Conservation (phyloP, 2,113 vertebrate species). For the Gavialis gangeticus region DNA sequence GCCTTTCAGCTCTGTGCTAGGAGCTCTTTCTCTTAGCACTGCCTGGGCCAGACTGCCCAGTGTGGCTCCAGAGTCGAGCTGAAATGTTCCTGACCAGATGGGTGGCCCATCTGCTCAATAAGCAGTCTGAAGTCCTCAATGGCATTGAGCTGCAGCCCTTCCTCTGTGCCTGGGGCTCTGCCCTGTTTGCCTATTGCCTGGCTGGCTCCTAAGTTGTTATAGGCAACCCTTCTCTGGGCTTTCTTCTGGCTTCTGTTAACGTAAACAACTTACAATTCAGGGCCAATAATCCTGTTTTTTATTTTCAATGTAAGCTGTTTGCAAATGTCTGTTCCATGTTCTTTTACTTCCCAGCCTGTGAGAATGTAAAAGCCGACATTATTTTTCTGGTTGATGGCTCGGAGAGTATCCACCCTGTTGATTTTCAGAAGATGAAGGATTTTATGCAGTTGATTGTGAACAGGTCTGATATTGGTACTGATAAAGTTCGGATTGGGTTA, state of each 20-base stretch:
- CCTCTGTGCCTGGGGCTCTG: too few species aligned
- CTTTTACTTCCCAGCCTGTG: constrained; percentile 78
- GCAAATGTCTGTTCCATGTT: neutral
- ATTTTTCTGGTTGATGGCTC: constrained; percentile 89
- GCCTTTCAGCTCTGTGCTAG: too few species aligned
- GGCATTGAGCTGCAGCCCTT: too few species aligned
- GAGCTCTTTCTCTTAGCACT: too few species aligned
- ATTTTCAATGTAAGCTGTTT: neutral
- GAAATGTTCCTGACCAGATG: too few species aligned
- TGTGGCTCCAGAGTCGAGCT: too few species aligned
- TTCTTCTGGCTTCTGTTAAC: neutral
- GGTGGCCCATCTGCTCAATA: too few species aligned
- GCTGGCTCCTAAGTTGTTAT: neutral
- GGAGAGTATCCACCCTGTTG: constrained; percentile 72
- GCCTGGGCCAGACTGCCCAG: too few species aligned
- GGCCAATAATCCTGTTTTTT: neutral
- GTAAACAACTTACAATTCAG: too few species aligned
- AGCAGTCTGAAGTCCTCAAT: too few species aligned
- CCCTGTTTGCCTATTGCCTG: neutral
- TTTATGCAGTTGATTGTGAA: constrained; percentile 82
- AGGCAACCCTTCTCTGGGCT: neutral
- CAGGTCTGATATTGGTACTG: constrained; percentile 64
- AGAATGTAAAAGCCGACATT: constrained; percentile 81
- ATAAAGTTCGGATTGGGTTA: constrained; percentile 82
- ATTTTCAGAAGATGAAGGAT: constrained; percentile 85